Conservation (phyloP, 2,888 invertebrate genomes). For the Andrena flavipes region DNA sequence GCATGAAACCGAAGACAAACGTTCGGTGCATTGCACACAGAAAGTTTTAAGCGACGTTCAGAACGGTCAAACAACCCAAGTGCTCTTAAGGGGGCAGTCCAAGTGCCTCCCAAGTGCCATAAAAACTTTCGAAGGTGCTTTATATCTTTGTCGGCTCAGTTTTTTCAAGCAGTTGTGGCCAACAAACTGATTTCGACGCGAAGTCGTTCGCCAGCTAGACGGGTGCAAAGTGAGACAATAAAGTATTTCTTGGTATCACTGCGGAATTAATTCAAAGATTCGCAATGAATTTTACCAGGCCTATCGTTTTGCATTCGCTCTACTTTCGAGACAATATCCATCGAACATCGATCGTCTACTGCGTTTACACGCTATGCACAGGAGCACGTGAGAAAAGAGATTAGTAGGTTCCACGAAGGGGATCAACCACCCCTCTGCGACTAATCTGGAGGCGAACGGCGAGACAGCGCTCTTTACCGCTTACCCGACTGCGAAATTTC, state of each 20-base stretch:
- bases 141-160: constrained; percentile 63
- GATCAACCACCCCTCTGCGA: not conserved
- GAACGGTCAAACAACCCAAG: constrained; percentile 59
- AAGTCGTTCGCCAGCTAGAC: constrained; percentile 31
- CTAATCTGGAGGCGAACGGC: not conserved
- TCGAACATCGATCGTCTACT: not conserved
- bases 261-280: too few species aligned
- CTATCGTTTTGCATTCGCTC: too few species aligned
- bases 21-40: constrained; percentile 10
- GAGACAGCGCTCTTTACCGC: not conserved
- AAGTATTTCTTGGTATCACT: not conserved
- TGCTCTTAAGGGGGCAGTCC: constrained; percentile 54
- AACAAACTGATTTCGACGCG: constrained; percentile 29
- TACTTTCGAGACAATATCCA: too few species aligned
- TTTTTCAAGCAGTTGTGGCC: constrained; percentile 51
- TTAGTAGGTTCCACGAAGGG: not conserved
- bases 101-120: constrained; percentile 39
- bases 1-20: constrained; percentile 2
- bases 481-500: constrained; percentile 4
- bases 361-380: not conserved
- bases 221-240: constrained; percentile 17
- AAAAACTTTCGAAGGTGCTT: constrained; percentile 59
- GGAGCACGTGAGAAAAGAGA: not conserved
- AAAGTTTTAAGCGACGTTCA: constrained; percentile 58
- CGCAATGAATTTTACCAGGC: too few species aligned